Percentiles rank a stretch among this genome's conserved stretches.
Conservation (phyloP, 23 tunicate genomes). For the Phallusia fumigata region DNA sequence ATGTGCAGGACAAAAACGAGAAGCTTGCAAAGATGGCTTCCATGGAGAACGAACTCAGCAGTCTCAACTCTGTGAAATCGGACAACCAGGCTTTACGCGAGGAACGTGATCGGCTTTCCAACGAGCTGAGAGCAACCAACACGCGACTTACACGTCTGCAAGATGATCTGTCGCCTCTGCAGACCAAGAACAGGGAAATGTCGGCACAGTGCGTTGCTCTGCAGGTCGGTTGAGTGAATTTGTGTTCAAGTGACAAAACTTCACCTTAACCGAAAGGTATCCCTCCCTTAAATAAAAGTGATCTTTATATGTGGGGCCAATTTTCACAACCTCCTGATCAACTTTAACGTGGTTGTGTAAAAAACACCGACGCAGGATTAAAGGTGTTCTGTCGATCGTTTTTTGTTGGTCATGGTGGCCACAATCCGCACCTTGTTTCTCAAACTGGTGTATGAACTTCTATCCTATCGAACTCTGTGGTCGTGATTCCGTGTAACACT, state of each 20-base stretch:
- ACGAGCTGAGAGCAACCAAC: constrained; percentile 50
- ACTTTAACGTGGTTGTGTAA: too few relatives aligned
- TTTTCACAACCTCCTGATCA: too few relatives aligned
- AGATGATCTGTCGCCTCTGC: constrained; percentile 62
- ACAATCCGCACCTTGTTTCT: too few relatives aligned
- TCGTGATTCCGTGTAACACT: not conserved
- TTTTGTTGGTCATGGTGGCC: too few relatives aligned
- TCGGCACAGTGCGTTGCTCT: constrained; percentile 50
- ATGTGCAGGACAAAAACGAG: constrained; percentile 21
- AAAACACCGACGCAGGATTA: too few relatives aligned
- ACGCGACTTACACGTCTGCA: constrained; percentile 42
- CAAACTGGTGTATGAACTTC: too few relatives aligned
- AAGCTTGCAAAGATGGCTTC: constrained; percentile 24
- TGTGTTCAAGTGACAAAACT: too few relatives aligned
- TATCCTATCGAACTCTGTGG: too few relatives aligned
- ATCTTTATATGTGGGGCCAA: too few relatives aligned
- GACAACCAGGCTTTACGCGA: constrained; percentile 51
- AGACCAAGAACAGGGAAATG: constrained; percentile 46
- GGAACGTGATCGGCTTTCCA: constrained; percentile 60
- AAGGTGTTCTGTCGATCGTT: too few relatives aligned
- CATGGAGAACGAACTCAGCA: constrained; percentile 38
- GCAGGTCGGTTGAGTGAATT: constrained; percentile 37
- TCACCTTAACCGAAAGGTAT: too few relatives aligned
- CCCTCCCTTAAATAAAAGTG: too few relatives aligned
- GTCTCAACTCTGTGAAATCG: constrained; percentile 23